Base-by-base conservation (phyloP, 2,797 vertebrate genomes). In the Aplochiton taeniatus region DNA sequence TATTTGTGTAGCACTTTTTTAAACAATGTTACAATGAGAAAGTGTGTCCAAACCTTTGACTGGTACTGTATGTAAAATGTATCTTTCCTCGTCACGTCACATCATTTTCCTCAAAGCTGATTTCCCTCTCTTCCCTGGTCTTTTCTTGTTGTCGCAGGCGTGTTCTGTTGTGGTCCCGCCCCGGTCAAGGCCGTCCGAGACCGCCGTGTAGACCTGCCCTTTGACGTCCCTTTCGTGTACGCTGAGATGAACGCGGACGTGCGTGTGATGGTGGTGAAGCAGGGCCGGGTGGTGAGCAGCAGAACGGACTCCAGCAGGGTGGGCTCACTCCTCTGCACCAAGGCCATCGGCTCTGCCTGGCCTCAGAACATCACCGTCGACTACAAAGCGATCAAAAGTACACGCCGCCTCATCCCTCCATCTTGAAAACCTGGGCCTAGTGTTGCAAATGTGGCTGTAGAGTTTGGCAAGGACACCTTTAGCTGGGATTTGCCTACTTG, bases 291-390 rank as follows among this genome's bases (percentile, higher is more conserved):
- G 64, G 63, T 96, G 73, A 80, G 80, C 62, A 43, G 85, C 80
- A 88, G 66, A 72, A 89, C 73, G n/a, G 89, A 96, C 57, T 91
- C 88, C 0, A 83, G 81, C 11, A 84, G 75, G 59, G 93, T 97
- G 5, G 97, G 97, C 47, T 85, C 88, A 13, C 75, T 92, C n/a
- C 94, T 98, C 83, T 97, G 95, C 85, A 99, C 97, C 72, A 98
- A 98, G 87, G 84, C 89, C 4, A 61, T 95, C 4, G 93, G 92
- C 8, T 78, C 72, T 1, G 83, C 92, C 18, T 76, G 71, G 42
- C 67, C 88, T 11, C 87, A 93, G 66, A 91, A 95, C 79, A 70
- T 98, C 85, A 98, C 95, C 0, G 72, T 75, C 53, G 85, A 85
- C 78, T 98, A 98, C 89, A 98, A 98, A 85, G 74, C 77, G 11